These are phyloP conservation scores for Pipistrellus pygmaeus DNA, from an alignment of 2,797 vertebrate species.

Conservation along the genomic window DNA sequence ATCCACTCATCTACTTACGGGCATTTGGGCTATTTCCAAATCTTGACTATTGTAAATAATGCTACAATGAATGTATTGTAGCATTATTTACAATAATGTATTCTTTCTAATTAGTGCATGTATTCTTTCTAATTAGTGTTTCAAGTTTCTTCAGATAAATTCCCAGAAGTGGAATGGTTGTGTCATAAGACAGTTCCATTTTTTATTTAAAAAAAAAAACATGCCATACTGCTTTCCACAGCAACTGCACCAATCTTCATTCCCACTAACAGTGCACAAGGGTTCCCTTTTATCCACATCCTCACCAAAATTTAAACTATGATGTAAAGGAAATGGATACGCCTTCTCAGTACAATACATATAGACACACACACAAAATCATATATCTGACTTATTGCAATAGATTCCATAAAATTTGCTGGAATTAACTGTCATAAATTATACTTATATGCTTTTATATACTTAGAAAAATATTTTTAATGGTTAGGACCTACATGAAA, in stretches of 20 bases:
- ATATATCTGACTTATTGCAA: slow-evolving; percentile 1
- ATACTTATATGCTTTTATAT: not conserved
- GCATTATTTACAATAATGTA: too few relatives aligned
- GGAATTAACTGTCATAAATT: not conserved
- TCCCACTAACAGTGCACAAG: not conserved
- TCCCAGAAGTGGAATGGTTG: not conserved
- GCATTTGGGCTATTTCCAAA: not conserved
- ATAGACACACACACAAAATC: not conserved
- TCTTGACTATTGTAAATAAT: not conserved
- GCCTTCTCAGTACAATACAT: not conserved
- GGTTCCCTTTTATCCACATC: not conserved
- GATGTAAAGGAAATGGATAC: not conserved
- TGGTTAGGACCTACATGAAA: not conserved
- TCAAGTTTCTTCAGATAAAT: not conserved
- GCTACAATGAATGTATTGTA: not conserved
- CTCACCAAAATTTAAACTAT: not conserved
- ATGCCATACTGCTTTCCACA: not conserved
- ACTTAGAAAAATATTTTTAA: slow-evolving; percentile 48
- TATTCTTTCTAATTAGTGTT: not conserved
- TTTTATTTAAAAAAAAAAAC: not conserved
- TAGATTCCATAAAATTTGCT: not conserved
- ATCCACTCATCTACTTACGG: not conserved
- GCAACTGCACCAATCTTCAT: not conserved
- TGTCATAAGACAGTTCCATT: not conserved
- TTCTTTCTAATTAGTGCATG: not conserved